phyloP scores from a whole-genome alignment of 2,797 vertebrate species.

The Sebastolobus alascanus region DNA sequence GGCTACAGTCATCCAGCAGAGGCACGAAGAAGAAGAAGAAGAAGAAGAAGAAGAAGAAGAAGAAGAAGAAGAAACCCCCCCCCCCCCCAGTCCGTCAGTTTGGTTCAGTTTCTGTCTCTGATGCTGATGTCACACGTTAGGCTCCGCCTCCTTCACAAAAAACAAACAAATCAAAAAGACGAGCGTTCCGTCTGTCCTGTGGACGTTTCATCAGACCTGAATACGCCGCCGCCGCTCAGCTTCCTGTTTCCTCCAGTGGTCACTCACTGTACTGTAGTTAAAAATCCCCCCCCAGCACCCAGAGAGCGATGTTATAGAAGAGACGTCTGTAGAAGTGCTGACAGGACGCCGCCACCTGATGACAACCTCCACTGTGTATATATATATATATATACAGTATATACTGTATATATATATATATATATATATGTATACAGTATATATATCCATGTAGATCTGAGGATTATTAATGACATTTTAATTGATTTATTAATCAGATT shows the following conservation, averaged over 20 bases:
- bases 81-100: neutral
- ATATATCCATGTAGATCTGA: neutral
- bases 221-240: too few relatives aligned
- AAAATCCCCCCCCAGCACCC: too few relatives aligned
- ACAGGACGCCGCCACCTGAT: too few relatives aligned
- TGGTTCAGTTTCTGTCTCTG: neutral
- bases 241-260: too few relatives aligned
- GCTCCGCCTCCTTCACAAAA: slow-evolving; percentile 10
- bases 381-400: too few relatives aligned
- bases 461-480: neutral
- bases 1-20: slow-evolving; percentile 70
- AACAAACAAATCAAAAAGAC: neutral
- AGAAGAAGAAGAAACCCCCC: neutral
- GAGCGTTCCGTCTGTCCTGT: neutral
- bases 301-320: too few relatives aligned
- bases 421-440: too few relatives aligned
- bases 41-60: slow-evolving; percentile 28
- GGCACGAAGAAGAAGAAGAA: slow-evolving; percentile 57
- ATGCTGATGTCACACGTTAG: slow-evolving; percentile 21
- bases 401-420: too few relatives aligned
- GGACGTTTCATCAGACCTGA: too few relatives aligned
- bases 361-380: too few relatives aligned
- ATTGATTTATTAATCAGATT: neutral
- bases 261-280: too few relatives aligned
- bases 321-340: too few relatives aligned